Conservation (phyloP, 2,888 invertebrate species). For the Leucophora obtusa region DNA sequence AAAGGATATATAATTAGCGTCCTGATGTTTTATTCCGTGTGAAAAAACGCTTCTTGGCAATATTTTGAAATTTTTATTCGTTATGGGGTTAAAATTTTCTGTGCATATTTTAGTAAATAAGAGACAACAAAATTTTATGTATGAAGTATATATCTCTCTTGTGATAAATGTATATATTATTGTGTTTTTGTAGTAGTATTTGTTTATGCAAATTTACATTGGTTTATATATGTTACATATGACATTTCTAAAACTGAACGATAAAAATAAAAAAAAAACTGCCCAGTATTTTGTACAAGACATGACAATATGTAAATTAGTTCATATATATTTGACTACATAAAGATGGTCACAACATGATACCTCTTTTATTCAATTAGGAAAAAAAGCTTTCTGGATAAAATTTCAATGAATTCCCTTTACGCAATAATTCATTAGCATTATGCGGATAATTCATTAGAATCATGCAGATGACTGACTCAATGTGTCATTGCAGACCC, state of each 20-base stretch:
- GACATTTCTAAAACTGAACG: conserved; percentile 10
- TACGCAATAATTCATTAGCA: too few relatives aligned
- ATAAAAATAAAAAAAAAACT: not conserved
- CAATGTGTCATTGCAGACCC: too few relatives aligned
- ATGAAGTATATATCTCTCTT: not conserved
- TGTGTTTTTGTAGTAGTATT: not conserved
- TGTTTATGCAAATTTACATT: conserved; percentile 20
- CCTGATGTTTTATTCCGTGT: too few relatives aligned
- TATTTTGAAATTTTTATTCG: not conserved
- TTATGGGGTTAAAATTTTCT: not conserved
- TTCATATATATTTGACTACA: not conserved
- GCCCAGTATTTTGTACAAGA: conserved; percentile 3
- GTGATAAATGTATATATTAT: not conserved
- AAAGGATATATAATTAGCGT: too few relatives aligned
- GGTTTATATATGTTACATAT: conserved; percentile 11
- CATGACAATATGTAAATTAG: conserved; percentile 21
- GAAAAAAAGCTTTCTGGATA: too few relatives aligned
- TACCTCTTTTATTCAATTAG: too few relatives aligned
- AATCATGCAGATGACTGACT: too few relatives aligned
- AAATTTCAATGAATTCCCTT: too few relatives aligned
- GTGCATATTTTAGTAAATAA: not conserved
- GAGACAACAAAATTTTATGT: too few relatives aligned
- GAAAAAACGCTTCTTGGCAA: not conserved
- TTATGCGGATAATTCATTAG: too few relatives aligned
- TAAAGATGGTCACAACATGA: too few relatives aligned